Evolutionary conservation across 2,888 invertebrate genomes (phyloP).

Genomic region (Tanytarsus gracilentus): DNA sequence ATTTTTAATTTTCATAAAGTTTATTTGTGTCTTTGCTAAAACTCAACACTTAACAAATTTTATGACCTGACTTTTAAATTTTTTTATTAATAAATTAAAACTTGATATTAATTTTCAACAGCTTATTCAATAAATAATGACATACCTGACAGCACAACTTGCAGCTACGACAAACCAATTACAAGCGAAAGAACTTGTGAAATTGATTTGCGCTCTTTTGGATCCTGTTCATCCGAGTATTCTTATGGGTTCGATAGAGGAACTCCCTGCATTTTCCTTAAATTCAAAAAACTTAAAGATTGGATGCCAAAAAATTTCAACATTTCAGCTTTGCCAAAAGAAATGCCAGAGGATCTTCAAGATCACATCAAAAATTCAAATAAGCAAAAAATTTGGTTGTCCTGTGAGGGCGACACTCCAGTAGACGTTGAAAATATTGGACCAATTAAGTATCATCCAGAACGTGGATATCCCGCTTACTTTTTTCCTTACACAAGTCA

Average conservation of each 20-base stretch:
- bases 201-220: neutral
- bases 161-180: neutral
- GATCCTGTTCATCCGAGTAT: slow-evolving; percentile 57
- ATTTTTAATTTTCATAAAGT: no score
- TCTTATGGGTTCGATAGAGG: slow-evolving; percentile 64
- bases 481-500: slow-evolving; percentile 50
- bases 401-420: slow-evolving; percentile 56
- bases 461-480: slow-evolving; percentile 47
- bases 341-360: neutral
- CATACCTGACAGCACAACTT: no score
- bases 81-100: no score
- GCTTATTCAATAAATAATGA: no score
- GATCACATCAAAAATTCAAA: neutral
- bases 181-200: neutral
- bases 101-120: no score
- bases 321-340: neutral
- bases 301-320: neutral
- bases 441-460: slow-evolving; percentile 47
- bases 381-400: slow-evolving; percentile 49
- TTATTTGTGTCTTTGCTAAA: no score
- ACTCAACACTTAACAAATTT: no score
- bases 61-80: no score
- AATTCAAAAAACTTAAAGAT: slow-evolving; percentile 50
- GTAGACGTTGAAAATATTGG: slow-evolving; percentile 56
- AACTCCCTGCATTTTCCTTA: slow-evolving; percentile 67